Conservation (phyloP, 2,797 vertebrate genomes). For the Gymnopithys bicolor region DNA sequence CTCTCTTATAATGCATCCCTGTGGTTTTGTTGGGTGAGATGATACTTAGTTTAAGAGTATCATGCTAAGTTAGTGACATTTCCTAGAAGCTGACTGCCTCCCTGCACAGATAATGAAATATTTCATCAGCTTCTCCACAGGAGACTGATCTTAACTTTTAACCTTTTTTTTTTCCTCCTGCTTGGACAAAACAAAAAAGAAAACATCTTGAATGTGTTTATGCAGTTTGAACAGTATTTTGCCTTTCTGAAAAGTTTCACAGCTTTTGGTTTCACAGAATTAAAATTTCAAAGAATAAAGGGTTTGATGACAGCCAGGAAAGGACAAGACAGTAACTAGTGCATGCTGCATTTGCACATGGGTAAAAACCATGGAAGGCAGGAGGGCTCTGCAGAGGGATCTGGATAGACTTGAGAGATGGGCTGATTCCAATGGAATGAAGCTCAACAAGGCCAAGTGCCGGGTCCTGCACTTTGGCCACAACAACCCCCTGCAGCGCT, state of each 20-base stretch:
- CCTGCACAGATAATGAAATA: constrained; percentile 62
- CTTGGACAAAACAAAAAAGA: constrained; percentile 42
- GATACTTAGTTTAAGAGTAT: constrained; percentile 44
- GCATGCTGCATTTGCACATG: not conserved
- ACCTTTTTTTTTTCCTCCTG: not conserved
- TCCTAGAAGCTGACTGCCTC: constrained; percentile 44
- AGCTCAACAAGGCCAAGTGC: too few species aligned
- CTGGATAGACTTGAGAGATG: too few species aligned
- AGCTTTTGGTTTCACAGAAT: not conserved
- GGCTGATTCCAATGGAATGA: too few species aligned
- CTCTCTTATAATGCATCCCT: constrained; percentile 42
- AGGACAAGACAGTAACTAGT: not conserved
- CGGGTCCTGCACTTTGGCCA: too few species aligned
- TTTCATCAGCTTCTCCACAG: constrained; percentile 68
- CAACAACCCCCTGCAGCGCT: too few species aligned
- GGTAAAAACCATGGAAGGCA: not conserved
- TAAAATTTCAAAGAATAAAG: not conserved
- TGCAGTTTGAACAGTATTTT: not conserved
- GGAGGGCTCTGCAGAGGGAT: too few species aligned
- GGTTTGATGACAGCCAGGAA: not conserved
- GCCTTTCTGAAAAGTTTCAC: constrained; percentile 16
- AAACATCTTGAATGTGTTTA: constrained; percentile 26
- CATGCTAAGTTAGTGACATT: constrained; percentile 64
- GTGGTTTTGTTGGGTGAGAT: constrained; percentile 16
- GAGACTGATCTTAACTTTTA: constrained; percentile 63